Conservation (phyloP, 2,888 invertebrate species). For the Orchesella flavescens region DNA sequence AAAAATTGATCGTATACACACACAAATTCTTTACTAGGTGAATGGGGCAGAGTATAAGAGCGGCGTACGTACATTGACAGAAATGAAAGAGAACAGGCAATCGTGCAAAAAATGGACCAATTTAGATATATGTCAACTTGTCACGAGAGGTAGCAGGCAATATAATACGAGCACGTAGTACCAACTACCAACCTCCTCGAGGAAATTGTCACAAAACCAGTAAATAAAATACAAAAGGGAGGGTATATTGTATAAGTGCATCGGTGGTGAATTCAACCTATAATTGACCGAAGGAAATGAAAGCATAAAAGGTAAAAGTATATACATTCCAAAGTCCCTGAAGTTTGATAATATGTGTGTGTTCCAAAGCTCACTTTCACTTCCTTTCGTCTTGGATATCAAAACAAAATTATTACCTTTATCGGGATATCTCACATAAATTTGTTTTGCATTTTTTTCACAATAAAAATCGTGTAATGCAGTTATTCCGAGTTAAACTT, state of each 20-base stretch:
- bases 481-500: neutral
- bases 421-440: too few relatives aligned
- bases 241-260: neutral
- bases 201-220: neutral
- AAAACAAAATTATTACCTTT: neutral
- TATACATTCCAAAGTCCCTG: neutral
- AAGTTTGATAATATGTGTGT: neutral
- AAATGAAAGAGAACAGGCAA: neutral
- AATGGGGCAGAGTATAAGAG: too few relatives aligned
- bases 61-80: too few relatives aligned
- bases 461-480: neutral
- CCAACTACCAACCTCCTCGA: neutral
- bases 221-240: neutral
- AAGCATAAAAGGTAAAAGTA: too few relatives aligned
- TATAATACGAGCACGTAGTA: constrained; percentile 19
- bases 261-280: neutral
- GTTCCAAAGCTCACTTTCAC: neutral
- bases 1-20: too few relatives aligned
- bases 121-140: constrained; percentile 50
- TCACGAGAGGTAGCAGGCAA: constrained; percentile 16
- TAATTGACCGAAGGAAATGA: constrained; percentile 1
- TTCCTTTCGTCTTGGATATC: neutral
- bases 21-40: too few relatives aligned
- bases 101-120: constrained; percentile 27
- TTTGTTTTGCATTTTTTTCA: too few relatives aligned